Evolutionary conservation across 1,140 invertebrate species (phyloP), one percentile per base, ranked within the genome.

Genomic region (Trichogramma pretiosum): DNA sequence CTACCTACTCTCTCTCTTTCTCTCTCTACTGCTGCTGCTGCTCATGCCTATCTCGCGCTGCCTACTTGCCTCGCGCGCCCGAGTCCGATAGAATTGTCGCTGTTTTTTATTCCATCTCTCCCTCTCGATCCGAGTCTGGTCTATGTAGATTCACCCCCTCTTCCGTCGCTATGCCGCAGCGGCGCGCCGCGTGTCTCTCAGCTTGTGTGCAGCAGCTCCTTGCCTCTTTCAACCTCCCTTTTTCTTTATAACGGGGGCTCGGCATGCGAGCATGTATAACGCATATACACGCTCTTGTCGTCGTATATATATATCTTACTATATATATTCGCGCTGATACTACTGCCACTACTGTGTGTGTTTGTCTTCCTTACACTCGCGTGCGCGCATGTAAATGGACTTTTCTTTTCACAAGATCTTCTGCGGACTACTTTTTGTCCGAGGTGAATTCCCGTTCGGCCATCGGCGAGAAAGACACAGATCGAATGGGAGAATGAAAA

Each of bases 1-100:
- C n/a, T n/a, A n/a, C n/a, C n/a, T n/a, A n/a, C n/a, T 44, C 40
- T 43, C 17, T 45, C 18, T 49, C 30, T 22, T 14, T 21, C 10
- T 22, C 17, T 22, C 10, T 14, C 18, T 16, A 10, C 9, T 13
- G 18, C 17, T 36, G 17, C 11, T n/a, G n/a, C n/a, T n/a, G n/a
- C n/a, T n/a, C n/a, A n/a, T n/a, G n/a, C n/a, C n/a, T n/a, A n/a
- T n/a, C n/a, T n/a, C n/a, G n/a, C n/a, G n/a, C n/a, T n/a, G n/a
- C n/a, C n/a, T n/a, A n/a, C n/a, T n/a, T n/a, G n/a, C n/a, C n/a
- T n/a, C n/a, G n/a, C n/a, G n/a, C n/a, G n/a, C n/a, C n/a, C n/a
- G n/a, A n/a, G n/a, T n/a, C n/a, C n/a, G n/a, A n/a, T n/a, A n/a
- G n/a, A n/a, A n/a, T n/a, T n/a, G n/a, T n/a, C n/a, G n/a, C n/a